phyloP scores from a whole-genome alignment of 1,140 invertebrate genomes.

The Semibalanus balanoides region DNA sequence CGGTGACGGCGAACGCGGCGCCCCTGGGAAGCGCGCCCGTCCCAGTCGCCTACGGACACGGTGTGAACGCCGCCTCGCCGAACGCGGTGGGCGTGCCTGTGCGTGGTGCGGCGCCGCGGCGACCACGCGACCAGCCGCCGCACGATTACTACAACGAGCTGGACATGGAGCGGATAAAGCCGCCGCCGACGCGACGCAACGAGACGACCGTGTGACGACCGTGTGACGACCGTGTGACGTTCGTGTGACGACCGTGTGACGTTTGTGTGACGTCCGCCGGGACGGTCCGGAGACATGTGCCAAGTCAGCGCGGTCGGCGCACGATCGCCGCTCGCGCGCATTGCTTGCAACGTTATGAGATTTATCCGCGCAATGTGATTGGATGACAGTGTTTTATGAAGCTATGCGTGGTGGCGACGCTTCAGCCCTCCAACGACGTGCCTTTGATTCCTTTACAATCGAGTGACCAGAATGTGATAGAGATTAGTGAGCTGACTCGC shows the following conservation, averaged over 20 bases:
- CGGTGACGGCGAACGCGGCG: too few species aligned
- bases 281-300: neutral
- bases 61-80: neutral
- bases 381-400: neutral
- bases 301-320: neutral
- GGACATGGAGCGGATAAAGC: neutral
- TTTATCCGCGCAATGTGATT: constrained; percentile 6
- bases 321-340: neutral
- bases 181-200: neutral
- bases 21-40: too few species aligned
- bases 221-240: neutral
- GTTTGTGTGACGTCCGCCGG: too few species aligned
- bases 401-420: neutral
- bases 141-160: neutral
- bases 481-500: too few species aligned
- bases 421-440: constrained; percentile 3
- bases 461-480: too few species aligned
- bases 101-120: too few species aligned
- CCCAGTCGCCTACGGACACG: too few species aligned
- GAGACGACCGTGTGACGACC: neutral
- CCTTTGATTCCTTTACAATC: too few species aligned
- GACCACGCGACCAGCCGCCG: neutral
- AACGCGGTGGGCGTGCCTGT: neutral
- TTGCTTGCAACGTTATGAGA: constrained; percentile 8
- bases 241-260: too few species aligned